Evolutionary conservation across 2,113 vertebrate species (phyloP).

Genomic region (Antidorcas marsupialis): DNA sequence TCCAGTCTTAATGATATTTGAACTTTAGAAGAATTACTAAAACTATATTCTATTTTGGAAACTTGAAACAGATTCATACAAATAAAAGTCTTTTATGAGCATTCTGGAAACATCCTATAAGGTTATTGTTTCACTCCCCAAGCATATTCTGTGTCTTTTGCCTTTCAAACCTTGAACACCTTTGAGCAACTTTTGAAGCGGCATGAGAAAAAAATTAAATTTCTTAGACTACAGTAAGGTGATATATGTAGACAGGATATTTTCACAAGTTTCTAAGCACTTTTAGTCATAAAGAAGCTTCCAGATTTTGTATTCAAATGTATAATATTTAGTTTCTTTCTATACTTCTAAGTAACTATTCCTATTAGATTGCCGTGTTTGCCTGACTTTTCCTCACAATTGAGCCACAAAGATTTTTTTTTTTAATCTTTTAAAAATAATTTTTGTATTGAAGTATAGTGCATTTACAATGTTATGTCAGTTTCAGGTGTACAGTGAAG

Average conservation of each 20-base stretch:
- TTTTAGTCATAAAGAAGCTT: background rate
- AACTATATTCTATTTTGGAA: background rate
- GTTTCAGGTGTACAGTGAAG: background rate
- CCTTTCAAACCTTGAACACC: background rate
- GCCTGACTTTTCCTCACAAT: background rate
- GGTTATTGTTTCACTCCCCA: background rate
- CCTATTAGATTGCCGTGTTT: background rate
- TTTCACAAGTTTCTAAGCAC: background rate
- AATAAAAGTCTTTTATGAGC: background rate
- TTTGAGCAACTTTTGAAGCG: background rate
- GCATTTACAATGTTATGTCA: background rate
- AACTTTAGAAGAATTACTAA: slow-evolving; percentile 13
- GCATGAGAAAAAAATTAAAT: background rate
- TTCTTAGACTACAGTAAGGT: background rate
- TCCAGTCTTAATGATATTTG: background rate
- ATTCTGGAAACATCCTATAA: background rate
- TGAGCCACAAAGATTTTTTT: background rate
- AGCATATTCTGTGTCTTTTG: background rate
- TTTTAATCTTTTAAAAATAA: background rate
- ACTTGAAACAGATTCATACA: background rate
- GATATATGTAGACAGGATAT: background rate
- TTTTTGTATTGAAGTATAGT: background rate
- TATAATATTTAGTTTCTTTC: background rate
- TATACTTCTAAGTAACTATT: background rate
- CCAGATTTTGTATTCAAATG: background rate